Percentiles rank a stretch among this genome's conserved stretches.
Evolutionary conservation across 1,140 invertebrate genomes (phyloP).

Genomic region (Elymnias hypermnestra): DNA sequence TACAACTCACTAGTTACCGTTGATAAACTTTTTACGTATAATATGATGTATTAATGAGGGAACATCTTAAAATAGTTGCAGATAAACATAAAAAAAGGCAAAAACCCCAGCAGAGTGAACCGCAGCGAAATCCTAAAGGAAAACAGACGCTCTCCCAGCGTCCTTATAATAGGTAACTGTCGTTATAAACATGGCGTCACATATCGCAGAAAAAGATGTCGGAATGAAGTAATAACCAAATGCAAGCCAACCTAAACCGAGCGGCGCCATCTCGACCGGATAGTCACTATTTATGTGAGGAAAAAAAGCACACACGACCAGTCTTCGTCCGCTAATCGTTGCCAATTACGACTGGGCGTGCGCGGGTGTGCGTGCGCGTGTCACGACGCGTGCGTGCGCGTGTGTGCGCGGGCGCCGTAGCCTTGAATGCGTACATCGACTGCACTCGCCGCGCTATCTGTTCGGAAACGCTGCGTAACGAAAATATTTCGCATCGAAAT

Average conservation of each 20-base stretch:
- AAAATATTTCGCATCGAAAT: no score
- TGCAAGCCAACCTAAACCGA: conserved; percentile 43
- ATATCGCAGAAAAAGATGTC: background rate
- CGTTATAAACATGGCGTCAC: background rate
- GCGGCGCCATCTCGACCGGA: conserved; percentile 38
- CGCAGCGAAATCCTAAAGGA: background rate
- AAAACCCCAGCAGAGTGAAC: no score
- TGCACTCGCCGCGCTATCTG: conserved; percentile 49
- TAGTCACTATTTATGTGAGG: conserved; percentile 45
- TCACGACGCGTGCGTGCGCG: conserved; percentile 17
- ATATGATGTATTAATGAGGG: no score
- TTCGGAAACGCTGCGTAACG: conserved; percentile 30
- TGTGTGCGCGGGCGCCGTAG: conserved; percentile 33
- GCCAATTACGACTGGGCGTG: conserved; percentile 44
- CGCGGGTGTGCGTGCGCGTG: conserved; percentile 20
- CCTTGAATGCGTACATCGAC: conserved; percentile 64
- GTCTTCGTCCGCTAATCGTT: conserved; percentile 68
- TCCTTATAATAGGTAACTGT: background rate
- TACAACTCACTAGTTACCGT: no score
- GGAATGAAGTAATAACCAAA: conserved; percentile 16
- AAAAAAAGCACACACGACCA: conserved; percentile 49
- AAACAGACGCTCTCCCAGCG: background rate
- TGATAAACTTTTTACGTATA: no score
- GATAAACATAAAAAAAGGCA: no score
- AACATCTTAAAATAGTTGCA: no score